These are phyloP conservation scores for Callipepla squamata DNA, from an alignment of 2,113 vertebrate species.

Conservation along the genomic window DNA sequence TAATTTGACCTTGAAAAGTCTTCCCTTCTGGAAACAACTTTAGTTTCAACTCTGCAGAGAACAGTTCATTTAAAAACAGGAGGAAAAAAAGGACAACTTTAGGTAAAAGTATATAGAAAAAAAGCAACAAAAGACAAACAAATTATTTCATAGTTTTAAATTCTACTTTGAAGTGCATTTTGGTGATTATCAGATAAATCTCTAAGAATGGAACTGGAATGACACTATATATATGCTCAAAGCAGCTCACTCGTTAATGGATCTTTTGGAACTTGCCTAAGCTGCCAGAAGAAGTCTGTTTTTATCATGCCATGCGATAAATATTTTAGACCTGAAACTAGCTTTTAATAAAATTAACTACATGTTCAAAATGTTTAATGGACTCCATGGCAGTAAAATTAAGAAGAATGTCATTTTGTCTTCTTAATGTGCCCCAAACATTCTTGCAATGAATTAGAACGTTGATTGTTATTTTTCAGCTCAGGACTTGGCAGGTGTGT, in stretches of 20 bases:
- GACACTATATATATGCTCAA: conserved; percentile 26
- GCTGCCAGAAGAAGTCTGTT: conserved; percentile 51
- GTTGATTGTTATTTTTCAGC: conserved; percentile 79
- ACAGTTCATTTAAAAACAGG: conserved; percentile 15
- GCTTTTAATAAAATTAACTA: conserved; percentile 69
- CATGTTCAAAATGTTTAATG: conserved; percentile 69
- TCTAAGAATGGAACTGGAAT: conserved; percentile 59
- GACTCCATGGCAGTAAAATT: conserved; percentile 66
- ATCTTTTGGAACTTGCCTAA: conserved; percentile 63
- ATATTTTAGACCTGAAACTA: conserved; percentile 70
- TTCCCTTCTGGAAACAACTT: background rate
- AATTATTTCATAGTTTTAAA: conserved; percentile 69
- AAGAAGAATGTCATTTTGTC: conserved; percentile 65
- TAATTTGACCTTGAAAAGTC: background rate
- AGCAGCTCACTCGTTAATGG: conserved; percentile 43
- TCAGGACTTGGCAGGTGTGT: conserved; percentile 86
- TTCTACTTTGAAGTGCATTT: conserved; percentile 64
- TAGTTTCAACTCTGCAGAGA: background rate
- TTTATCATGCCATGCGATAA: conserved; percentile 66
- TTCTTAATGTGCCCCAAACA: conserved; percentile 66
- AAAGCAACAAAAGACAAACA: conserved; percentile 53
- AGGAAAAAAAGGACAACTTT: background rate
- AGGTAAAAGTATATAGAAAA: background rate
- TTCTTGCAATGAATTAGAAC: conserved; percentile 74
- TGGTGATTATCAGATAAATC: conserved; percentile 69